phyloP scores from a whole-genome alignment of 1,140 invertebrate species.

The Drosophila punjabiensis region DNA sequence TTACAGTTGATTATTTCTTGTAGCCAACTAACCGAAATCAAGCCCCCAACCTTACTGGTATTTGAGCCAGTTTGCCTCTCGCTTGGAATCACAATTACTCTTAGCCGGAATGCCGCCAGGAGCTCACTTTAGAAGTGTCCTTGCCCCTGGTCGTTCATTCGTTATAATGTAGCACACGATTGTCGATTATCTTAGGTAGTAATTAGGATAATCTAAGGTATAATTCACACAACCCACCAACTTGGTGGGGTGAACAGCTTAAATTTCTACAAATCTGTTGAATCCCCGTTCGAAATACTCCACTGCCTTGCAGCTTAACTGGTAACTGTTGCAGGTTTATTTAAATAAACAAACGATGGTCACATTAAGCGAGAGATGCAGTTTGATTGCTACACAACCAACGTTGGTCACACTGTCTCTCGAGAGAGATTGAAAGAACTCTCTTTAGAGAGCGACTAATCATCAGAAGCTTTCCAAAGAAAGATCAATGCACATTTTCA shows the following conservation, averaged over 20 bases:
- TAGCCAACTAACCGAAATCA: constrained; percentile 29
- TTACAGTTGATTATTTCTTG: constrained; percentile 30
- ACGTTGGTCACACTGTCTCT: background rate
- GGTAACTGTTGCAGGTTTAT: background rate
- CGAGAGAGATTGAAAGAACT: background rate
- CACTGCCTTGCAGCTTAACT: constrained; percentile 4
- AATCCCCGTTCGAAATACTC: constrained; percentile 10
- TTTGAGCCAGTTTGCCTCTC: constrained; percentile 21
- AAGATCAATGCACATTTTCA: no score
- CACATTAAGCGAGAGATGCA: background rate
- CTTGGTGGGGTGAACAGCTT: constrained; percentile 32
- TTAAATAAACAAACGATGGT: background rate
- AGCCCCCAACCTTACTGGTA: constrained; percentile 15
- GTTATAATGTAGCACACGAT: constrained; percentile 45
- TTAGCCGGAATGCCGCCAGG: constrained; percentile 27
- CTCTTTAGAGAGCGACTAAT: no score
- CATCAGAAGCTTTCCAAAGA: no score
- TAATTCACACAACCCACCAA: constrained; percentile 13
- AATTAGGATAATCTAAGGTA: constrained; percentile 36
- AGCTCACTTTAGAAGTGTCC: constrained; percentile 39
- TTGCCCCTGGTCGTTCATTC: constrained; percentile 16
- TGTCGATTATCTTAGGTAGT: constrained; percentile 53
- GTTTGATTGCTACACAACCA: no score
- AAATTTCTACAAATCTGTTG: constrained; percentile 27
- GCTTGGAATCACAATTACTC: constrained; percentile 48